Evolutionary conservation across 2,113 vertebrate genomes (phyloP).

Genomic region (Prietella phreatophila): DNA sequence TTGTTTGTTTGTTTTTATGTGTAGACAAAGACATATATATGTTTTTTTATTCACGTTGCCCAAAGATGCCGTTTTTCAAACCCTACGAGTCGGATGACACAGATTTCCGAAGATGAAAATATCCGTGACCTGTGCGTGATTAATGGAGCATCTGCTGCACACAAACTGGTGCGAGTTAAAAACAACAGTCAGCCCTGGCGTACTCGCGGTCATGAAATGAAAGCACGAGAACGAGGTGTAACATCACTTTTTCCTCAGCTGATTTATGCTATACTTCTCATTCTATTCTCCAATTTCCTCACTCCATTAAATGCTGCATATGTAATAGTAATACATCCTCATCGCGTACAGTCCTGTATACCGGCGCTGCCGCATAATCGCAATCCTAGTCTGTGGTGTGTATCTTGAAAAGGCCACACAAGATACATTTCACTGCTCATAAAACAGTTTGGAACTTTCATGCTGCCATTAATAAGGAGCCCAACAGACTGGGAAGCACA

Average conservation of each 20-base stretch:
- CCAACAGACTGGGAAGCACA: neutral
- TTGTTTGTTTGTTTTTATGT: neutral
- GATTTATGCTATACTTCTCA: constrained; percentile 5
- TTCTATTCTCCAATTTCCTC: neutral
- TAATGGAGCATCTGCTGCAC: constrained; percentile 7
- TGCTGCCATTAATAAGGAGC: constrained; percentile 8
- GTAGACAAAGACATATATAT: neutral
- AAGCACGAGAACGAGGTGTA: neutral
- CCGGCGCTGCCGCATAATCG: neutral
- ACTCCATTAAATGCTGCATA: constrained; percentile 5
- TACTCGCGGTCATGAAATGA: neutral
- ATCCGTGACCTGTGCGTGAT: neutral
- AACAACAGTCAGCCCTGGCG: neutral
- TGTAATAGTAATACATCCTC: constrained; percentile 9
- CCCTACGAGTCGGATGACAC: constrained; percentile 5
- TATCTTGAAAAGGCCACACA: constrained; percentile 7
- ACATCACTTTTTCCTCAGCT: neutral
- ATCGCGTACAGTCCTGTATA: neutral
- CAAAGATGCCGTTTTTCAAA: neutral
- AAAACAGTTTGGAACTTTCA: constrained; percentile 14
- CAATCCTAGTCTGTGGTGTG: neutral
- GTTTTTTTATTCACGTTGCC: neutral
- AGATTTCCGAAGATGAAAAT: neutral
- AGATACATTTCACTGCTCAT: constrained; percentile 13
- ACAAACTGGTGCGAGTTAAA: neutral